These are phyloP conservation scores for Drosophila melanogaster DNA, from an alignment of 1,140 invertebrate genomes.

Conservation along the genomic window DNA sequence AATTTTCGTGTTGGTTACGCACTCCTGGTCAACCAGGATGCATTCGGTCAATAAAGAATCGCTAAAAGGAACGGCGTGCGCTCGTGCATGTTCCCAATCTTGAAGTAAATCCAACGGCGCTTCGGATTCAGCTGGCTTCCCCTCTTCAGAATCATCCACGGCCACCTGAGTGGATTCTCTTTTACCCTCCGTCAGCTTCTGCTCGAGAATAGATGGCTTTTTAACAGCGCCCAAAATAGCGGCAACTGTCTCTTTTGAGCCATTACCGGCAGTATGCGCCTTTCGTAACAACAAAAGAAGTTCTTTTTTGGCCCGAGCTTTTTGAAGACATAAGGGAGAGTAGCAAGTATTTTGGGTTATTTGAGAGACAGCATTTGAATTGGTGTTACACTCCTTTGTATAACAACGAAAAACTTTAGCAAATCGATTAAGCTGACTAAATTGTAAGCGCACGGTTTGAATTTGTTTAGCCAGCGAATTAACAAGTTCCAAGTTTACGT, in stretches of 20 bases:
- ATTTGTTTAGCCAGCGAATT: constrained; percentile 87
- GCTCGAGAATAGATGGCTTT: constrained; percentile 85
- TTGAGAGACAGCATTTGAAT: constrained; percentile 85
- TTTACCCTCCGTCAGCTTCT: constrained; percentile 85
- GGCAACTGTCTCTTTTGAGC: constrained; percentile 82
- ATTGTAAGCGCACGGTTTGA: constrained; percentile 87
- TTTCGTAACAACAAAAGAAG: constrained; percentile 88
- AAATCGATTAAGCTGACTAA: constrained; percentile 87
- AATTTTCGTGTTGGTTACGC: constrained; percentile 6
- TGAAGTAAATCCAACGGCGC: constrained; percentile 73
- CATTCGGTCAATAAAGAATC: constrained; percentile 58
- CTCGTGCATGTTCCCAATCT: constrained; percentile 77
- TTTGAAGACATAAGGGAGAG: constrained; percentile 90
- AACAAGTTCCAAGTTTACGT: constrained; percentile 87
- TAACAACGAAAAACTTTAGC: constrained; percentile 90
- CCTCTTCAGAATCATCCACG: constrained; percentile 79
- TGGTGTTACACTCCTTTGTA: constrained; percentile 88
- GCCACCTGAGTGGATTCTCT: constrained; percentile 52
- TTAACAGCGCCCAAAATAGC: constrained; percentile 83
- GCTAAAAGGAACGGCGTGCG: constrained; percentile 58
- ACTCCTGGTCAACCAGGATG: constrained; percentile 17
- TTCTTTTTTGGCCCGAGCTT: constrained; percentile 88
- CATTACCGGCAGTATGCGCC: constrained; percentile 85
- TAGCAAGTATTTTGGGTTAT: constrained; percentile 89
- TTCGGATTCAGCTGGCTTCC: constrained; percentile 58